Conservation (phyloP, 2,888 invertebrate species). For the Caenorhabditis drosophilae region DNA sequence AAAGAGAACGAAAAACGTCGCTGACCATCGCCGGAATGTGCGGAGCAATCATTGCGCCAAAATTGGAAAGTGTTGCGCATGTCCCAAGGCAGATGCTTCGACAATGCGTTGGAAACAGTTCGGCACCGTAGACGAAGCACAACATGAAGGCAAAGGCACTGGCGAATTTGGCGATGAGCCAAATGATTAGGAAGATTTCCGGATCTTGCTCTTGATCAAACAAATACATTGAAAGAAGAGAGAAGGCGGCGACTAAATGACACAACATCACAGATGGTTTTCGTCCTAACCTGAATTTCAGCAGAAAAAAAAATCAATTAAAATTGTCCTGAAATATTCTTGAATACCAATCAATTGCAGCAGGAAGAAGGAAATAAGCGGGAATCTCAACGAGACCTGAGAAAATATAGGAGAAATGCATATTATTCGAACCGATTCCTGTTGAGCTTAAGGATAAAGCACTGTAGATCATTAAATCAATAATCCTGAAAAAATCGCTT, state of each 20-base stretch:
- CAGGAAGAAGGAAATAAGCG: slow-evolving; percentile 53
- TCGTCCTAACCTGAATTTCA: too few relatives aligned
- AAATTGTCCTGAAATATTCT: too few relatives aligned
- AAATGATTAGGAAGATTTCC: slow-evolving; percentile 46
- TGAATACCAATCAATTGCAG: slow-evolving; percentile 50
- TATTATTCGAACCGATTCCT: slow-evolving; percentile 39
- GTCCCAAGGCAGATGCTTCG: slow-evolving; percentile 52
- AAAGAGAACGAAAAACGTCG: neutral
- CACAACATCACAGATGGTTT: slow-evolving; percentile 40
- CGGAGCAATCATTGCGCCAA: slow-evolving; percentile 49
- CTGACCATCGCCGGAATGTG: slow-evolving; percentile 45
- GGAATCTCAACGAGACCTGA: slow-evolving; percentile 59
- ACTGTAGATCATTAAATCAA: slow-evolving; percentile 57
- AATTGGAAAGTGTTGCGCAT: slow-evolving; percentile 48
- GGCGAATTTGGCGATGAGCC: slow-evolving; percentile 62
- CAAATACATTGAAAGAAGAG: slow-evolving; percentile 36
- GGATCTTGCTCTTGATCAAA: slow-evolving; percentile 24
- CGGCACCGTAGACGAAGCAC: slow-evolving; percentile 61
- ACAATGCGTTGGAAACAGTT: slow-evolving; percentile 56
- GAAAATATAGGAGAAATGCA: slow-evolving; percentile 53
- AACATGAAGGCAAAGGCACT: slow-evolving; percentile 57
- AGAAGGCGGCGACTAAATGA: slow-evolving; percentile 34
- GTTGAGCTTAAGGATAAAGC: slow-evolving; percentile 54
- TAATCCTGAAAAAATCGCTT: slow-evolving; percentile 39
- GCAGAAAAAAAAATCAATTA: too few relatives aligned